phyloP scores from a whole-genome alignment of 2,888 invertebrate genomes.

The Nemotelus pantherinus region DNA sequence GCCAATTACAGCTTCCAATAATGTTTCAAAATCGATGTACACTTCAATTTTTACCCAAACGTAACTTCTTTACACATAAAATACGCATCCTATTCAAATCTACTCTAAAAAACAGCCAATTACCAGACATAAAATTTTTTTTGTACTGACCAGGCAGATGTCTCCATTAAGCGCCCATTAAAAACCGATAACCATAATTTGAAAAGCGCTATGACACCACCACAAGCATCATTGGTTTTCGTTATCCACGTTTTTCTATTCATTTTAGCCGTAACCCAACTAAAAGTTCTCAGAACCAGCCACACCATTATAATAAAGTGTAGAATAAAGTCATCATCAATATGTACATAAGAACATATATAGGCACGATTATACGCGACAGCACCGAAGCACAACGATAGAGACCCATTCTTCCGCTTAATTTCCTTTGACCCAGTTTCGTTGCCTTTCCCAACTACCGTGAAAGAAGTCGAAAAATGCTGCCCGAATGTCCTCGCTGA shows the following conservation, averaged over 20 bases:
- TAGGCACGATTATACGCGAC: no score
- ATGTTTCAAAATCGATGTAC: no score
- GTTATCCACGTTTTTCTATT: conserved; percentile 10
- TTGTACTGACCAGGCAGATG: conserved; percentile 38
- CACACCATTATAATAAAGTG: background rate
- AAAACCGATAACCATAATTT: conserved; percentile 49
- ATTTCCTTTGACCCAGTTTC: conserved; percentile 40
- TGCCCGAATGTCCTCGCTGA: background rate
- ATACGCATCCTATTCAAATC: background rate
- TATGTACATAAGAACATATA: no score
- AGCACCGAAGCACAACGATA: no score
- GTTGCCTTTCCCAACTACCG: background rate
- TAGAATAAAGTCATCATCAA: conserved; percentile 1
- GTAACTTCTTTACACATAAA: background rate
- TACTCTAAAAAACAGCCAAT: background rate
- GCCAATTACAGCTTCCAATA: no score
- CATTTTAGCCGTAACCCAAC: background rate
- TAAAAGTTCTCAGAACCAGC: background rate
- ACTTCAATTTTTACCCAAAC: no score
- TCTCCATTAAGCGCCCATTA: conserved; percentile 47
- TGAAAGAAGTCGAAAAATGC: background rate
- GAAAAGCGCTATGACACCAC: background rate
- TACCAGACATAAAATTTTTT: background rate
- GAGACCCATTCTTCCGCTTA: conserved; percentile 11
- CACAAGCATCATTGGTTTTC: background rate